Evolutionary conservation across 2,113 vertebrate genomes (phyloP).

Genomic region (Salvator merianae): DNA sequence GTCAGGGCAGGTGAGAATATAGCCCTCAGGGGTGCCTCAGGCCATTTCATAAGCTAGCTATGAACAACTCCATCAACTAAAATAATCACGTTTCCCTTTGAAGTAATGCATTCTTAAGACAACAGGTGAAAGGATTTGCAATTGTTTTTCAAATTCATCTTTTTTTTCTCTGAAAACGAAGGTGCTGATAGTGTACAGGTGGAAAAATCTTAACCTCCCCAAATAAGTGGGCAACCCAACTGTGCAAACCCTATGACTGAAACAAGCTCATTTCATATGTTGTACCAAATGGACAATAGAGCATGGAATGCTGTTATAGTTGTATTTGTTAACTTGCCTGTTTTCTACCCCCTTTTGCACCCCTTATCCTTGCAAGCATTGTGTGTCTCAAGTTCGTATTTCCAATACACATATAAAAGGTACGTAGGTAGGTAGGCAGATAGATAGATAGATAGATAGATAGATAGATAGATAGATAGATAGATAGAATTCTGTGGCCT

Average conservation of each 20-base stretch:
- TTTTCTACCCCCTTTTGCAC: no score
- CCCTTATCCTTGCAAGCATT: no score
- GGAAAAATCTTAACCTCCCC: neutral
- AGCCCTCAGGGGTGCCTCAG: constrained; percentile 20
- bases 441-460: no score
- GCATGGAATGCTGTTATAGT: neutral
- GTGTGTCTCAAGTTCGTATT: no score
- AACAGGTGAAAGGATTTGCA: neutral
- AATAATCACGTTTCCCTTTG: constrained; percentile 18
- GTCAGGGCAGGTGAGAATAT: constrained; percentile 22
- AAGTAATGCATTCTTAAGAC: constrained; percentile 14
- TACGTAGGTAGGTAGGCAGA: no score
- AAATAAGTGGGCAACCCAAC: neutral
- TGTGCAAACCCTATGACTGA: neutral
- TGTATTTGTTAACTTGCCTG: no score
- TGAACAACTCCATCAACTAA: neutral
- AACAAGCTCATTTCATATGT: neutral
- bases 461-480: no score
- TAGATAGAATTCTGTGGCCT: no score
- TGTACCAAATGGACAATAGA: neutral
- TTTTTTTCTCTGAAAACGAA: constrained; percentile 12
- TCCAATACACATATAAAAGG: no score
- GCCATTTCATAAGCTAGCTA: constrained; percentile 23
- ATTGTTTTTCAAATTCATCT: neutral
- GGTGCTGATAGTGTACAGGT: constrained; percentile 16